phyloP scores from a whole-genome alignment of 2,797 vertebrate species.

The Cercopithecus hamlyni region DNA sequence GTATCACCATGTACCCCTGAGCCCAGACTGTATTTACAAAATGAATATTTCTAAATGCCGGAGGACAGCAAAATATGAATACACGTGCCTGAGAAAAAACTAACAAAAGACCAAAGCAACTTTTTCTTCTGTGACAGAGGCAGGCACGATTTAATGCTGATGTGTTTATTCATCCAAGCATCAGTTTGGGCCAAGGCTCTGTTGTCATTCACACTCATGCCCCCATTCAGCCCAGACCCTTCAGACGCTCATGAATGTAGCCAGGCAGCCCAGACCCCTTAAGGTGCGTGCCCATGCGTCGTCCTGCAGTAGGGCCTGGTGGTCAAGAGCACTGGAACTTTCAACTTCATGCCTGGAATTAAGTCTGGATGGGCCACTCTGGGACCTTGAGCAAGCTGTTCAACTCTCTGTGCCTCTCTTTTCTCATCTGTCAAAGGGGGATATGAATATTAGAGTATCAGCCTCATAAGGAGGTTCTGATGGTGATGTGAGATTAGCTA shows the following conservation, averaged over 20 bases:
- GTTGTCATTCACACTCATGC: fast-evolving
- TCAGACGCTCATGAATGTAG: not conserved
- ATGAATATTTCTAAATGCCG: not conserved
- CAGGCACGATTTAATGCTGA: fast-evolving
- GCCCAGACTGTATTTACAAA: not conserved
- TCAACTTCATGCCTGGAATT: no score
- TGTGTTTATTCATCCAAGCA: fast-evolving
- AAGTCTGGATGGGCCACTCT: not conserved
- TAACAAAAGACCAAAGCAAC: no score
- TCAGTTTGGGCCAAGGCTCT: fast-evolving
- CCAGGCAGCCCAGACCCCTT: no score
- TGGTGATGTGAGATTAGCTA: not conserved
- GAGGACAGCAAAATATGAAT: not conserved
- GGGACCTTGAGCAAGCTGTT: not conserved
- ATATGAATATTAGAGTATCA: no score
- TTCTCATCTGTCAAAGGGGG: not conserved
- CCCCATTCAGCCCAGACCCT: no score
- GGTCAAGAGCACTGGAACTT: not conserved
- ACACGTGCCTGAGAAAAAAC: not conserved
- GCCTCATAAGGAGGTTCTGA: no score
- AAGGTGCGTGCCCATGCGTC: fast-evolving
- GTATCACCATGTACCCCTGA: not conserved
- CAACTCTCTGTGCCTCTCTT: not conserved
- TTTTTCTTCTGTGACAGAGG: not conserved
- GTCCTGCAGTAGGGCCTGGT: fast-evolving